Base-by-base conservation (phyloP, 2,113 vertebrate genomes). In the Eurypyga helias region DNA sequence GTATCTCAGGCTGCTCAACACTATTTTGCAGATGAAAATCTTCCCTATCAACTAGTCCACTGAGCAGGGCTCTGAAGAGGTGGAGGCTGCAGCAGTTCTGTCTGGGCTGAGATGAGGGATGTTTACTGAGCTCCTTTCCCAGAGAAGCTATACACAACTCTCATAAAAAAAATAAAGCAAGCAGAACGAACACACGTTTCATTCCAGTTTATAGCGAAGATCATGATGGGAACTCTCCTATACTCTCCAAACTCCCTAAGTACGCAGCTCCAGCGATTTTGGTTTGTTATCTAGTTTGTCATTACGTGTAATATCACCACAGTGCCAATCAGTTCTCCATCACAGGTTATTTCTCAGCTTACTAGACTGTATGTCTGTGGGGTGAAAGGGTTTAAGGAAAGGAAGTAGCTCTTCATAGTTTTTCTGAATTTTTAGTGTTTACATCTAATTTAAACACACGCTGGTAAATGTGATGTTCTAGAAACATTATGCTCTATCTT, bases 91-190 rank as follows among this genome's bases (percentile, higher is more conserved):
- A 51, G 57, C 41, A 19, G 0, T 55, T 86, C 49, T 69, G 41
- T 8, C 41, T 26, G 7, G 25, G 58, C 51, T 84, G 61, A 45
- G 16, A 17, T 15, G 0, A 12, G 52, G 29, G n/a, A 13, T 13
- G 5, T 24, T 45, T 51, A 26, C 21, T 5, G 34, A 48, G 33
- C 16, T 9, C 41, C n/a, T n/a, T 10, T 41, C 15, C 29, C 15
- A 34, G n/a, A 70, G 46, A 45, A 64, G 24, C n/a, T 51, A 15
- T 0, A 11, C 13, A 36, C 5, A 2, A 51, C 12, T 34, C 6
- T 20, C 23, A 12, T 16, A 54, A 43, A 25, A 41, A 41, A 41
- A 34, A 69, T 52, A 86, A 23, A 12, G 41, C 70, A 66, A 15
- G 36, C 58, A 83, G 23, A 78, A 84, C 9, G n/a, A 90, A 12